Evolutionary conservation across 2,888 invertebrate genomes (phyloP).

Genomic region (Agrotis exclamationis): DNA sequence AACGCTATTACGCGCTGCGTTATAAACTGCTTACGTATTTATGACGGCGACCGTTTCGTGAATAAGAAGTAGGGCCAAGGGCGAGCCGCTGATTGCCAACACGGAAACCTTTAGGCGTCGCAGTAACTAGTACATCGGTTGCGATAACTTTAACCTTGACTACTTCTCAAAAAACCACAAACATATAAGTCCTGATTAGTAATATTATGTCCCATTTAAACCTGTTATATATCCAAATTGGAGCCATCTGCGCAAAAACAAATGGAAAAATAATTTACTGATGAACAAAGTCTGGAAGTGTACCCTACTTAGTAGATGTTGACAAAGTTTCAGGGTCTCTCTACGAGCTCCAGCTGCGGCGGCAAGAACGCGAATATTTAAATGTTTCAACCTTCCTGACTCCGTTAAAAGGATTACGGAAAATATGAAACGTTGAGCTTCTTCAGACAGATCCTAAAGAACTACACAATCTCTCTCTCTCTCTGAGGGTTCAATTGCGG

Average conservation of each 20-base stretch:
- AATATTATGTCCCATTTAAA: too few relatives aligned
- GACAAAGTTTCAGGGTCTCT: slow-evolving; percentile 7
- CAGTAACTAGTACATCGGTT: not conserved
- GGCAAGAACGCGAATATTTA: not conserved
- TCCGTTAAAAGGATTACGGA: too few relatives aligned
- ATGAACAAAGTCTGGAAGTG: slow-evolving; percentile 15
- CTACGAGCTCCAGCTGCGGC: not conserved
- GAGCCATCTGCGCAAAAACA: not conserved
- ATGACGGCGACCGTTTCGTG: slow-evolving; percentile 3
- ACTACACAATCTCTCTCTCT: not conserved
- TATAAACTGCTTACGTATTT: slow-evolving; percentile 15
- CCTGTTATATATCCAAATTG: not conserved
- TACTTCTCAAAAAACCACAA: too few relatives aligned
- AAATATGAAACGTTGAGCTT: not conserved
- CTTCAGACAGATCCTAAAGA: not conserved
- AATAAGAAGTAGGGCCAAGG: slow-evolving; percentile 14
- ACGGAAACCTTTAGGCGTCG: not conserved
- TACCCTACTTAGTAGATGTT: slow-evolving; percentile 3
- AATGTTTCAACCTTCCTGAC: not conserved
- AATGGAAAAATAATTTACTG: not conserved
- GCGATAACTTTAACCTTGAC: not conserved
- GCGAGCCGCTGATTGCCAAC: not conserved
- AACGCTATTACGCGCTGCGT: slow-evolving; percentile 13
- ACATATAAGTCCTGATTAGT: too few relatives aligned
- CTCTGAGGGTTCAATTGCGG: too few relatives aligned